phyloP scores from a whole-genome alignment of 2,797 vertebrate species.

The Falco berigora region DNA sequence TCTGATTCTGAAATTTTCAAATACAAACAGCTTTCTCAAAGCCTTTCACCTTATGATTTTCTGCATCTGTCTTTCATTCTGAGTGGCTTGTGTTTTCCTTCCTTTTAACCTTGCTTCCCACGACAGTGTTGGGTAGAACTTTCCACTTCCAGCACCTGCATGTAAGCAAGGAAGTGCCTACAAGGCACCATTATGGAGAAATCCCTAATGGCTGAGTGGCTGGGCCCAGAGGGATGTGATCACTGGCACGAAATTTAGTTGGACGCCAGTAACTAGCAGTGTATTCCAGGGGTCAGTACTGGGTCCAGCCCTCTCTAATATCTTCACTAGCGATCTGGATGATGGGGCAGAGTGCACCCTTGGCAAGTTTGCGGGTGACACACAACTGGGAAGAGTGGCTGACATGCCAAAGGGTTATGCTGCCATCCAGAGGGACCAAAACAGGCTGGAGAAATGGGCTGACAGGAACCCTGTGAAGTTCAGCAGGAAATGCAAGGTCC shows the following conservation, averaged over 20 bases:
- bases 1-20: slow-evolving; percentile 22
- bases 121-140: not conserved
- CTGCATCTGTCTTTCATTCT: not conserved
- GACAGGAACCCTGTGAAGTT: not conserved
- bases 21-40: slow-evolving; percentile 37
- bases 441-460: too few species aligned
- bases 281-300: too few species aligned
- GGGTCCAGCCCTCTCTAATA: too few species aligned
- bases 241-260: too few species aligned
- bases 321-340: too few species aligned
- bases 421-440: too few species aligned
- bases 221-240: too few species aligned
- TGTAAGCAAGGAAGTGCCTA: not conserved
- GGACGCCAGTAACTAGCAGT: too few species aligned
- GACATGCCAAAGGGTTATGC: too few species aligned
- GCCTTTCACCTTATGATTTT: not conserved
- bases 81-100: not conserved
- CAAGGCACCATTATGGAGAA: not conserved
- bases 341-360: too few species aligned
- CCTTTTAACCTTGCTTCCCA: not conserved
- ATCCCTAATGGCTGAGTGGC: not conserved
- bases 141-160: not conserved
- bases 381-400: too few species aligned
- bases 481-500: not conserved
- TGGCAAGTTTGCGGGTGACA: too few species aligned